Conservation (phyloP, 2,888 invertebrate genomes). For the Sipha maydis region DNA sequence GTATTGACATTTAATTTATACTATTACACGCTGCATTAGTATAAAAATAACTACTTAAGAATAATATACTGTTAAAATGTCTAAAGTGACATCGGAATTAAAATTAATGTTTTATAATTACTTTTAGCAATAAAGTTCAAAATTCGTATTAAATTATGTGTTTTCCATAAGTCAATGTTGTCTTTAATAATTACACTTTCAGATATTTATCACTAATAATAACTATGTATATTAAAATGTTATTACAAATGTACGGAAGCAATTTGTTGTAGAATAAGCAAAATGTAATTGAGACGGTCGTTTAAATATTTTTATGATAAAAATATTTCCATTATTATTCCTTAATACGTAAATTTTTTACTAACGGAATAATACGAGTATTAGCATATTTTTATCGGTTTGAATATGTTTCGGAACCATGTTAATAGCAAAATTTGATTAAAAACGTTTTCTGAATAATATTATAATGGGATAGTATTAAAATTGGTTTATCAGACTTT, state of each 20-base stretch:
- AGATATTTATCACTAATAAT: not conserved
- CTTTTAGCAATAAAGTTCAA: no score
- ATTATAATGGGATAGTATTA: constrained; percentile 31
- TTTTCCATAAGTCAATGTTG: no score
- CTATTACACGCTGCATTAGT: no score
- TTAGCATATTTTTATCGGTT: constrained; percentile 40
- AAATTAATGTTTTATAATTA: no score
- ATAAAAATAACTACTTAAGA: no score
- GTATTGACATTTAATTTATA: no score
- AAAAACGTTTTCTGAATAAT: constrained; percentile 30
- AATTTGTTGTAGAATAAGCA: no score
- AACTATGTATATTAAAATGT: not conserved
- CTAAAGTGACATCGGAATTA: no score
- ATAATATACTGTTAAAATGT: no score
- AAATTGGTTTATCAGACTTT: constrained; percentile 43
- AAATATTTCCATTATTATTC: constrained; percentile 22
- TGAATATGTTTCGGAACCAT: not conserved
- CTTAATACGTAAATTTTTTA: not conserved
- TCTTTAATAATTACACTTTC: no score
- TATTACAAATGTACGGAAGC: not conserved
- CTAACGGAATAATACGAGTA: not conserved
- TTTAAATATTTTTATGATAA: constrained; percentile 11
- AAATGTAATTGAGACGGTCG: not conserved
- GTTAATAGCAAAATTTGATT: constrained; percentile 26
- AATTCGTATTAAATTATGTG: no score